Evolutionary conservation across 2,797 vertebrate genomes (phyloP), one percentile per base, ranked within the genome.

Genomic region (Chelmon rostratus): DNA sequence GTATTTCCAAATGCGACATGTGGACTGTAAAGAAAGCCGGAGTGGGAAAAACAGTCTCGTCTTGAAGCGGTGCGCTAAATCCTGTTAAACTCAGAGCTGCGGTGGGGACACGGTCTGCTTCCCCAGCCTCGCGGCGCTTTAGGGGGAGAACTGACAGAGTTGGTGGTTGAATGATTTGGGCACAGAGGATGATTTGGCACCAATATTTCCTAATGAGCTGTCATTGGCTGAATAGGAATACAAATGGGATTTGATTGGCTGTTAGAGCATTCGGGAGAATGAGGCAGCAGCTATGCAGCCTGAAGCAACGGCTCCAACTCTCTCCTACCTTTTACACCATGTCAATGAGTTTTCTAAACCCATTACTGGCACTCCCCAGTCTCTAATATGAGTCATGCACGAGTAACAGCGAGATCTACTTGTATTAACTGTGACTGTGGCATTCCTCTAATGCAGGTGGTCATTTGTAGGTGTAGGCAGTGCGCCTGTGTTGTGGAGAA

Each of bases 241-340:
- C 86, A 77, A 88, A 86, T 83, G 75, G 64, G 57, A 80, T 89
- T 87, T 88, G 79, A 91, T 91, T 91, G 90, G 76, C 59, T 67
- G 71, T 62, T 57, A 18, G 57, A 74, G 68, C 31, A 65, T 85
- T 81, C 0, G 3, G 78, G 65, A 37, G 65, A 77, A 63, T 28
- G 21, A 66, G 57, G 62, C 52, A 76, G 65, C 33, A 33, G 65
- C 79, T 53, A 2, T 35, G 40, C 66, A 47, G 70, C 74, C 82
- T 61, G 52, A 38, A 84, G 73, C 85, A 54, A 57, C 40, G 1
- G 75, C 82, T 73, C 73, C 73, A 74, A 72, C 77, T 73, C 75
- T 73, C 65, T 58, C 54, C 23, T 57, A 73, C 64, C 44, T 78
- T 83, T 81, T 84, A 47, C 73, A 75, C 53, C 76, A 66, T 84